A percentile compares a stretch with the other conserved stretches of the same genome.
These are phyloP conservation scores for Cephalopholis sonnerati DNA, from an alignment of 2,113 vertebrate species.

Conservation along the genomic window DNA sequence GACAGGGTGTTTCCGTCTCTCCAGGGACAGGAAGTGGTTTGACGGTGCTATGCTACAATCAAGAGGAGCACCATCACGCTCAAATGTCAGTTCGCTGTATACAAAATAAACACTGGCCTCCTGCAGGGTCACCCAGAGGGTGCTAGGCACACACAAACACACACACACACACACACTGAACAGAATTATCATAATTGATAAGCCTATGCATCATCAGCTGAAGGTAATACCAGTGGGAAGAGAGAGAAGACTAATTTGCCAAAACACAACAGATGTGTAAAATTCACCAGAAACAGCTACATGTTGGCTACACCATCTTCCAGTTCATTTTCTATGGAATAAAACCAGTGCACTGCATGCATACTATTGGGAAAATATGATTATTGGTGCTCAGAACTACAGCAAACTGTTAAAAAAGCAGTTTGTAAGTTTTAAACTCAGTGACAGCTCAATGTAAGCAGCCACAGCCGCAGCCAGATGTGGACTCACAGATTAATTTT, in stretches of 20 bases:
- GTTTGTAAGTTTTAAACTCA: slow-evolving; percentile 58
- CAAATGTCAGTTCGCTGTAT: slow-evolving; percentile 79
- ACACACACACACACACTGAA: neutral
- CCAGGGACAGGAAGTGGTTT: slow-evolving; percentile 72
- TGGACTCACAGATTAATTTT: neutral
- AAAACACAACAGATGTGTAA: neutral
- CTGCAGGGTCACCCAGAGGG: slow-evolving; percentile 64
- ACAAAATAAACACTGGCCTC: slow-evolving; percentile 79
- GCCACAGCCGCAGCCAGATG: neutral
- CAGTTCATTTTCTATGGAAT: neutral
- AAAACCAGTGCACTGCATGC: slow-evolving; percentile 61
- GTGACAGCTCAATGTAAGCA: neutral
- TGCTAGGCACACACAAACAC: slow-evolving; percentile 23
- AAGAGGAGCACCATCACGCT: slow-evolving; percentile 62
- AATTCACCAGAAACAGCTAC: neutral
- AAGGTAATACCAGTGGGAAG: neutral
- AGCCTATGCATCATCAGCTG: neutral
- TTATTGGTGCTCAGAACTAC: slow-evolving; percentile 37
- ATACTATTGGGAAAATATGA: slow-evolving; percentile 15
- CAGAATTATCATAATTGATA: slow-evolving; percentile 5
- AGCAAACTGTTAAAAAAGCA: slow-evolving; percentile 67
- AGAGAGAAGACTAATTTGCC: neutral
- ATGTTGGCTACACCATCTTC: neutral
- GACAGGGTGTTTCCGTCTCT: slow-evolving; percentile 55
- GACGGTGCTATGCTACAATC: slow-evolving; percentile 61